A percentile compares a stretch with the other conserved stretches of the same genome.
These are phyloP conservation scores for Hydropsyche tenuis DNA, from an alignment of 1,140 invertebrate genomes.

Conservation along the genomic window DNA sequence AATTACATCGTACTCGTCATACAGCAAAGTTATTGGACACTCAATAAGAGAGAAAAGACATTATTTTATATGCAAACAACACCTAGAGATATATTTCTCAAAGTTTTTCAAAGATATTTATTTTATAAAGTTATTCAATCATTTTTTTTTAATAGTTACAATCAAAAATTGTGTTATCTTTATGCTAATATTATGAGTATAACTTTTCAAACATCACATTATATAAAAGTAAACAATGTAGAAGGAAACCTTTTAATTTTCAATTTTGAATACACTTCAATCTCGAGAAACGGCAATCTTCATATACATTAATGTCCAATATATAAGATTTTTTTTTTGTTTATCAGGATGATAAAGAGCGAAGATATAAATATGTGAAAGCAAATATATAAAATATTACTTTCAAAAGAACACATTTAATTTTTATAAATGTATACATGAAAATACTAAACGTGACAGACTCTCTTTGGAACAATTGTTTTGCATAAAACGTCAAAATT, in stretches of 20 bases:
- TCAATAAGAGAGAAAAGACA: slow-evolving; percentile 48
- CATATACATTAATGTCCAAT: too few relatives aligned
- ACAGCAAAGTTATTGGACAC: slow-evolving; percentile 46
- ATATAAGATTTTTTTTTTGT: too few relatives aligned
- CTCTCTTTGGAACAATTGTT: not conserved
- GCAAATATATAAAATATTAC: not conserved
- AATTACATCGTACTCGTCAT: slow-evolving; percentile 45
- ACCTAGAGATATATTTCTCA: slow-evolving; percentile 47
- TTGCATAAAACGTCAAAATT: not conserved
- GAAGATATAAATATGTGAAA: not conserved
- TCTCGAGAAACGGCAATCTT: too few relatives aligned
- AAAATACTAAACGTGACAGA: not conserved
- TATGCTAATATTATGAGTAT: slow-evolving; percentile 14
- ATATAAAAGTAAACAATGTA: not conserved
- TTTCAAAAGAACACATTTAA: not conserved
- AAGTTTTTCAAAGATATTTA: slow-evolving; percentile 38
- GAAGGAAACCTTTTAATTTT: too few relatives aligned
- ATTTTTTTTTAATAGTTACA: slow-evolving; percentile 17
- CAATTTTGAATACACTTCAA: too few relatives aligned
- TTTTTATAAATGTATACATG: not conserved
- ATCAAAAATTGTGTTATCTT: slow-evolving; percentile 22
- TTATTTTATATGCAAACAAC: slow-evolving; percentile 48
- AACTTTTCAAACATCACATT: slow-evolving; percentile 7
- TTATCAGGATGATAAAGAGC: not conserved
- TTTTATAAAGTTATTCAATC: slow-evolving; percentile 29